phyloP scores from a whole-genome alignment of 2,888 invertebrate species.

The Cephus sareptanus region DNA sequence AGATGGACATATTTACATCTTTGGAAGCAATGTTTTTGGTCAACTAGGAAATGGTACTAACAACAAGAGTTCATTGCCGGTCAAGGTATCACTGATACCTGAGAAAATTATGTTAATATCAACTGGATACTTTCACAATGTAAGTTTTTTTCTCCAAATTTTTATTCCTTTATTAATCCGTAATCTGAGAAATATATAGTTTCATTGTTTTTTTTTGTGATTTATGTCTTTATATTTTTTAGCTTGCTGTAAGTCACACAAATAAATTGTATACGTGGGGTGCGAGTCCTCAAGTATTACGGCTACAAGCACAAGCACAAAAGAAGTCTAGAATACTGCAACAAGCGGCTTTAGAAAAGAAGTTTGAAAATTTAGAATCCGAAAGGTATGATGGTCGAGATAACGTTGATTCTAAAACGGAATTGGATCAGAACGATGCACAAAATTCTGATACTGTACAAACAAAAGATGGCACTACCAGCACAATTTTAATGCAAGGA shows the following conservation, averaged over 20 bases:
- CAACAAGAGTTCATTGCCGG: conserved; percentile 73
- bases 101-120: conserved; percentile 70
- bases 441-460: conserved; percentile 13
- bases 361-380: conserved; percentile 28
- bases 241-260: conserved; percentile 76
- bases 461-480: neutral
- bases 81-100: conserved; percentile 68
- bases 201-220: neutral
- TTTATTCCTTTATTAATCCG: conserved; percentile 7
- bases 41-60: conserved; percentile 75
- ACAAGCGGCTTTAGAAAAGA: conserved; percentile 65
- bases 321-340: conserved; percentile 70
- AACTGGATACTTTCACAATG: conserved; percentile 83
- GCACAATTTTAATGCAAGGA: conserved; percentile 13
- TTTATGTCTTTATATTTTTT: conserved; percentile 21
- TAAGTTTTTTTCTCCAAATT: conserved; percentile 64
- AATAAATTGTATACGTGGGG: conserved; percentile 82
- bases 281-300: conserved; percentile 79
- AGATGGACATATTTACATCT: conserved; percentile 77
- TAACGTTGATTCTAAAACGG: conserved; percentile 1
- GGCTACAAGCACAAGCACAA: conserved; percentile 74
- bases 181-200: conserved; percentile 7
- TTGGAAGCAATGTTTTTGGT: conserved; percentile 82
- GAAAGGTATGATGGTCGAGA: neutral
- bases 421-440: conserved; percentile 12